phyloP scores from a whole-genome alignment of 2,113 vertebrate genomes.

The Neopipo cinnamomea region DNA sequence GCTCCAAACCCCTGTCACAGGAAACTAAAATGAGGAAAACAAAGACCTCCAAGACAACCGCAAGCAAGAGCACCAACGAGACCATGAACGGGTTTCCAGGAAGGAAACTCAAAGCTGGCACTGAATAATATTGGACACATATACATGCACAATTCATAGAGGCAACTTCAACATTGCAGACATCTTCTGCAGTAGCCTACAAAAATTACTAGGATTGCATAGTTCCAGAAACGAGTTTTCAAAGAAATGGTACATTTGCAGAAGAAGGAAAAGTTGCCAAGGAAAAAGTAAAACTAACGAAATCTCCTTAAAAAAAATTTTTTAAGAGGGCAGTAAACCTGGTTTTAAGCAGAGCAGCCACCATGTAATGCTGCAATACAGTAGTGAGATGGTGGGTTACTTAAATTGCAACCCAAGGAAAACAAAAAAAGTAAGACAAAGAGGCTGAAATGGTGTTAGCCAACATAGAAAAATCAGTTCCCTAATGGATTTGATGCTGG shows the following conservation, averaged over 20 bases:
- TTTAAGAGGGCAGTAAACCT: background rate
- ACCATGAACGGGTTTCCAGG: background rate
- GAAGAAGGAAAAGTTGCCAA: background rate
- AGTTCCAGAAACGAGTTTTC: background rate
- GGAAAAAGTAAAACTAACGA: background rate
- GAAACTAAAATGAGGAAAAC: background rate
- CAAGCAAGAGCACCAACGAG: background rate
- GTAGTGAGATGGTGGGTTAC: background rate
- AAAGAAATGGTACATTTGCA: background rate
- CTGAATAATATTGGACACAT: background rate
- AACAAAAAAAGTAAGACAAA: background rate
- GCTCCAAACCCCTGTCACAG: background rate
- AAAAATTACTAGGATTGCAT: background rate
- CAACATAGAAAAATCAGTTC: background rate
- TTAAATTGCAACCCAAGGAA: background rate
- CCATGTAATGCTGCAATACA: background rate
- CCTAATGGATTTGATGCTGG: conserved; percentile 36
- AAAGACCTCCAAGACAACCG: background rate
- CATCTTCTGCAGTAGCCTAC: background rate
- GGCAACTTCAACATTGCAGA: background rate
- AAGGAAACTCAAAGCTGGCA: background rate
- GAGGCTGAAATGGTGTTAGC: background rate
- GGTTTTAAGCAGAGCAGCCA: background rate
- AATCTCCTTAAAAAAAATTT: background rate
- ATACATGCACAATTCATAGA: background rate